These are phyloP conservation scores for Campoplex nolae DNA, from an alignment of 2,888 invertebrate genomes.

Conservation along the genomic window DNA sequence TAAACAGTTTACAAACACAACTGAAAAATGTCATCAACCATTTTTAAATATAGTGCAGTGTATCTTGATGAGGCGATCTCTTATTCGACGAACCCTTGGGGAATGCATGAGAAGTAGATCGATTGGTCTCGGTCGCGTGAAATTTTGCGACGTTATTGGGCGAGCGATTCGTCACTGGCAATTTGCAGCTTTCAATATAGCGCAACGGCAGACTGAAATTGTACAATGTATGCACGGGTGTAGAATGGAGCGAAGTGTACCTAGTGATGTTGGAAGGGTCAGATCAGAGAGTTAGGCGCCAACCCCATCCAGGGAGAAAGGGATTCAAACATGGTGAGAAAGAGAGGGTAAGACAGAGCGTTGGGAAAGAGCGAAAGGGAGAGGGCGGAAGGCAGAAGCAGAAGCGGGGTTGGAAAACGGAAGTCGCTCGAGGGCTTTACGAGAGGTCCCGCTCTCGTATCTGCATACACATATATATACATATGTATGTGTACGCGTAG, in stretches of 20 bases:
- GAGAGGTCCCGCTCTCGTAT: conserved; percentile 41
- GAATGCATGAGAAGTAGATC: not conserved
- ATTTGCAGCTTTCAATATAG: conserved; percentile 59
- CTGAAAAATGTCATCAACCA: not conserved
- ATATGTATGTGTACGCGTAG: not conserved
- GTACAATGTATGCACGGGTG: conserved; percentile 22
- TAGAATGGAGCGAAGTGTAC: conserved; percentile 2
- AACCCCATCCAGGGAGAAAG: conserved; percentile 14
- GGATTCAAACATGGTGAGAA: conserved; percentile 11
- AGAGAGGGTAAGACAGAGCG: not conserved
- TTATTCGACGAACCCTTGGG: conserved; percentile 3
- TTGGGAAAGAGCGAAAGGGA: not conserved
- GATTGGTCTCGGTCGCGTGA: conserved; percentile 47
- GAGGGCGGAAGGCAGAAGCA: conserved; percentile 11
- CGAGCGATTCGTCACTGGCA: conserved; percentile 59
- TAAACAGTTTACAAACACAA: not conserved
- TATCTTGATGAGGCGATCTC: conserved; percentile 11
- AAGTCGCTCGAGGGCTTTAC: conserved; percentile 67
- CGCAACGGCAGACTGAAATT: conserved; percentile 25
- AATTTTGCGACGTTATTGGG: conserved; percentile 36
- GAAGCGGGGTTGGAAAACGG: conserved; percentile 46
- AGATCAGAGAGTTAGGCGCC: conserved; percentile 43
- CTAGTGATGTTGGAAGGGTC: conserved; percentile 32
- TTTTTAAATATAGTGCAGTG: not conserved
- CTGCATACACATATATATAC: not conserved